These are phyloP conservation scores for Drosophila phalerata DNA, from an alignment of 2,888 invertebrate species.

Conservation along the genomic window DNA sequence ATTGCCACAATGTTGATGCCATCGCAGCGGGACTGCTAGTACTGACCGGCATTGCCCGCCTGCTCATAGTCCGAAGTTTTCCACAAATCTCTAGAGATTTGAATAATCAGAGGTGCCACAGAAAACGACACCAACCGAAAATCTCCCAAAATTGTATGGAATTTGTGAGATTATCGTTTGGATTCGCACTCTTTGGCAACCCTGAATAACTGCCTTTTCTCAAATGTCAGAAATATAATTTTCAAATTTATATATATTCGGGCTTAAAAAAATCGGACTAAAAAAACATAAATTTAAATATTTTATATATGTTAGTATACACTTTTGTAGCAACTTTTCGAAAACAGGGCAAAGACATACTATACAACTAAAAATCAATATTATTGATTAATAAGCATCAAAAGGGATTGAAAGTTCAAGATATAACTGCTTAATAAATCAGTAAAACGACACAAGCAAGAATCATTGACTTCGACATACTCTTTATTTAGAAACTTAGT, in stretches of 20 bases:
- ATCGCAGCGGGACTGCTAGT: background rate
- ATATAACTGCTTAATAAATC: background rate
- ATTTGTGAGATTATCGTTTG: too few relatives aligned
- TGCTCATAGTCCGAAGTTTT: background rate
- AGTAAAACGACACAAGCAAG: too few relatives aligned
- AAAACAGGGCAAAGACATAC: background rate
- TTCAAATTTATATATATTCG: too few relatives aligned
- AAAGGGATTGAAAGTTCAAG: background rate
- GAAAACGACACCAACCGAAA: too few relatives aligned
- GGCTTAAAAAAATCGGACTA: too few relatives aligned
- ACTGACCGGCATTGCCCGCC: background rate
- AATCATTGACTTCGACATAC: background rate
- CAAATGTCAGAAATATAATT: too few relatives aligned
- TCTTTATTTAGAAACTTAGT: background rate
- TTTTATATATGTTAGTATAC: background rate
- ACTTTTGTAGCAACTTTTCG: background rate
- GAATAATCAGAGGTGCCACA: too few relatives aligned
- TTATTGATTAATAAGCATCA: background rate
- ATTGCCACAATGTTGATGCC: background rate
- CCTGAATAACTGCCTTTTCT: too few relatives aligned
- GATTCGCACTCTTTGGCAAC: too few relatives aligned
- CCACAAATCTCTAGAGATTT: too few relatives aligned
- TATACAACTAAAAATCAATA: slow-evolving; percentile 1
- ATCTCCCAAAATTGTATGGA: too few relatives aligned
- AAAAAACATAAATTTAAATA: too few relatives aligned